Base-by-base conservation (phyloP, 2,888 invertebrate species). In the Netelia virgata region DNA sequence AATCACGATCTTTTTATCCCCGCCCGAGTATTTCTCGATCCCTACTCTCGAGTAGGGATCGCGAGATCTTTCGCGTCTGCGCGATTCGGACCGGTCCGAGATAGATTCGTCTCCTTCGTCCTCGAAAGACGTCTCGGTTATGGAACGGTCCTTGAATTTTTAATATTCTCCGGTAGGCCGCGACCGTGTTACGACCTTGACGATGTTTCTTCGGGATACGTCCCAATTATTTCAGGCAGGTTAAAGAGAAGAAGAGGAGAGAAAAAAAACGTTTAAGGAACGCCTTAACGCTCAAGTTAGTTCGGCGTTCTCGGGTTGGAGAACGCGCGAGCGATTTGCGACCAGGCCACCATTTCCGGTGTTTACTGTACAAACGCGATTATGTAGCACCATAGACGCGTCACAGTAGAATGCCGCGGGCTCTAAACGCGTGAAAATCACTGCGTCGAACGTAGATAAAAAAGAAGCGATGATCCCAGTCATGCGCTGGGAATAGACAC, bases 221-320 rank as follows among this genome's bases (percentile, higher is more conserved):
- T 64, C 76, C 80, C 86, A 89, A 91, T 92, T 92, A 91, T 91
- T 91, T 91, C 91, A 89, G 88, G 87, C 87, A 90, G 88, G 6
- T 36, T 36, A 8, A 36, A 36, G 36, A 36, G 36, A 36, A 36
- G 36, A 36, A 36, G 11, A 47, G 11, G 14, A 10, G 47, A 47
- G 11, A 47, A 14, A 47, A 14, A 47, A 14, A 47, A 47, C 47
- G 47, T 47, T 68, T 23, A 23, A 47, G 50, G 50, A 47, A 20
- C 20, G 41, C 16, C 14, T 64, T 47, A 47, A 28, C 43, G 64
- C 41, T 64, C 14, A 36, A 64, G 50, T 47, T 47, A 14, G 47
- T 47, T 47, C 41, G 63, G 63, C 63, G 23, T 10, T 23, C 14
- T 28, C 14, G 20, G 41, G 41, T 36, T 36, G 36, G 36, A 36